Percentiles rank a stretch among this genome's conserved stretches.
phyloP scores from a whole-genome alignment of 37 sponge, comb jelly and placozoan genomes.

The Amphimedon queenslandica region DNA sequence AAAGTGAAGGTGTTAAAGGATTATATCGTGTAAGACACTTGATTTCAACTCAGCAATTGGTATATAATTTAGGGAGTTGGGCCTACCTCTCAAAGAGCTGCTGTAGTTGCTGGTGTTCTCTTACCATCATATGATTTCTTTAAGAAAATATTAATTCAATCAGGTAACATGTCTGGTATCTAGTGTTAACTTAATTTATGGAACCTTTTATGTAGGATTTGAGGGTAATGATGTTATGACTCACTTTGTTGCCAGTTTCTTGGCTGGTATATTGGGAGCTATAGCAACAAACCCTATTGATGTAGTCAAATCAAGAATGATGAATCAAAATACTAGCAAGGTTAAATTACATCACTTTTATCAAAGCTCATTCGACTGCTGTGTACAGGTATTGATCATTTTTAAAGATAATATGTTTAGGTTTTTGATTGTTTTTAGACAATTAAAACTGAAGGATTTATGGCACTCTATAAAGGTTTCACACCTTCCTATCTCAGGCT shows the following conservation, averaged over 20 bases:
- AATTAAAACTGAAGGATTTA: slow-evolving; percentile 60
- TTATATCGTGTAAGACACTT: slow-evolving; percentile 88
- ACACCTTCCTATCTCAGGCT: slow-evolving; percentile 81
- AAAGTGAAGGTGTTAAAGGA: slow-evolving; percentile 75
- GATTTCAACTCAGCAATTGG: too few species aligned
- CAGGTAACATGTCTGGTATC: slow-evolving; percentile 13
- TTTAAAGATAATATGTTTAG: not conserved
- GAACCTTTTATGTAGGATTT: not conserved
- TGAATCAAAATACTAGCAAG: slow-evolving; percentile 88
- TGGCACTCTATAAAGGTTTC: slow-evolving; percentile 90
- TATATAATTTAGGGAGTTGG: slow-evolving; percentile 74
- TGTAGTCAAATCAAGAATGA: slow-evolving; percentile 88
- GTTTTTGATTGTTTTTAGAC: slow-evolving; percentile 40
- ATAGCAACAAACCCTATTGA: slow-evolving; percentile 83
- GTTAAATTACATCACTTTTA: slow-evolving; percentile 31
- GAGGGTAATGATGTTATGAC: not conserved
- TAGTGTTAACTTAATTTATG: too few species aligned
- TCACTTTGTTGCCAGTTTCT: slow-evolving; percentile 40
- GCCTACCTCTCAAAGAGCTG: slow-evolving; percentile 90
- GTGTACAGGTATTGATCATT: not conserved
- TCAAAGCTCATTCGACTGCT: slow-evolving; percentile 66
- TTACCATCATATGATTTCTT: slow-evolving; percentile 88
- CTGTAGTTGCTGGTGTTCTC: slow-evolving; percentile 89
- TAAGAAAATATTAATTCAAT: slow-evolving; percentile 51
- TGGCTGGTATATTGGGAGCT: slow-evolving; percentile 70